These are phyloP conservation scores for Cephus runcator DNA, from an alignment of 2,888 invertebrate species.

Conservation along the genomic window DNA sequence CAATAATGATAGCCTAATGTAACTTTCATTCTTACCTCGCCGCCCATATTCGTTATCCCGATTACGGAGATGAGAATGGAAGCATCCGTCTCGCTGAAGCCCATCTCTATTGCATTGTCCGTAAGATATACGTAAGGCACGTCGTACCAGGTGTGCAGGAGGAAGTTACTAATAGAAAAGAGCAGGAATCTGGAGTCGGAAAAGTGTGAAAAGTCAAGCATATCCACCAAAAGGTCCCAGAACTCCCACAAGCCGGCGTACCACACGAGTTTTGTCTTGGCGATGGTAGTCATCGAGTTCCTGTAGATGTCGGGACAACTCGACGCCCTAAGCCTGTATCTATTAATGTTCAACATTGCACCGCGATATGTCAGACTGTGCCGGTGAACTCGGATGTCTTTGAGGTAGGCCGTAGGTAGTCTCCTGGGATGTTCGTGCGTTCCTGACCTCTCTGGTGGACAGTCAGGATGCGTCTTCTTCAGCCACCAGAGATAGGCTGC, in stretches of 20 bases:
- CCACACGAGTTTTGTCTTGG: conserved; percentile 82
- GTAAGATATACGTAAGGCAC: conserved; percentile 92
- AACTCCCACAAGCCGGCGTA: conserved; percentile 81
- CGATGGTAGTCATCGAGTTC: conserved; percentile 86
- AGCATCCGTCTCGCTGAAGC: conserved; percentile 77
- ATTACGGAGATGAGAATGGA: conserved; percentile 88
- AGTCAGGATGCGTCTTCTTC: conserved; percentile 61
- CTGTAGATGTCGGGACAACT: conserved; percentile 92
- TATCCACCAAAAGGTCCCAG: conserved; percentile 80
- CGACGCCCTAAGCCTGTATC: conserved; percentile 83
- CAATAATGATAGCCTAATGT: neutral
- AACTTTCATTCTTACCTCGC: conserved; percentile 74
- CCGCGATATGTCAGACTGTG: conserved; percentile 86
- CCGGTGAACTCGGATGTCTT: conserved; percentile 79
- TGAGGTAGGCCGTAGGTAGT: conserved; percentile 76
- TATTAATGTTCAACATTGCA: conserved; percentile 85
- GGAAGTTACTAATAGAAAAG: conserved; percentile 88
- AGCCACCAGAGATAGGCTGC: conserved; percentile 71
- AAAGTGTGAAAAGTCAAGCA: conserved; percentile 86
- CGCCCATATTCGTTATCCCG: conserved; percentile 88
- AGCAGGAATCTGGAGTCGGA: conserved; percentile 77
- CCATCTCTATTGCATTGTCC: conserved; percentile 80
- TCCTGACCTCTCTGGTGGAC: conserved; percentile 58
- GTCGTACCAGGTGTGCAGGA: conserved; percentile 93
- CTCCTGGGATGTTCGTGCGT: conserved; percentile 59